Evolutionary conservation across 2,888 invertebrate species (phyloP), one percentile per base, ranked within the genome.

Genomic region (Papilio elwesi): DNA sequence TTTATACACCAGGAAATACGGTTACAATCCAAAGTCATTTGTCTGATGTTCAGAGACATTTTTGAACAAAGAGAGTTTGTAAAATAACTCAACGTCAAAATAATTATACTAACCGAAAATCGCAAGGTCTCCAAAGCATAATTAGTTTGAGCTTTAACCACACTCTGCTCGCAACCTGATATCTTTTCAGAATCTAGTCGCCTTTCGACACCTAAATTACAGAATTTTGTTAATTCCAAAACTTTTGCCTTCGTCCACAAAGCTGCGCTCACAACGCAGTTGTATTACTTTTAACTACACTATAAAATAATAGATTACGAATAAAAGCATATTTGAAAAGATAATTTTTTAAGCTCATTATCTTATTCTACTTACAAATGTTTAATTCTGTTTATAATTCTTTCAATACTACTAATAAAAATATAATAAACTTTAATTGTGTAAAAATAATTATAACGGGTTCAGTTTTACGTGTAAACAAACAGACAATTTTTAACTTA

Each of bases 191-290:
- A 26, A 57, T 38, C 65, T 36, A 49, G 55, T 57, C 65, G 13
- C 48, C 51, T 59, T 65, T 67, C 66, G 9, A 67, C 67, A 67
- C 68, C 47, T 63, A 62, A 67, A 67, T 68, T 68, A 63, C 26
- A 62, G 71, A 67, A 63, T 72, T 72, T 72, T 68, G 71, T 72
- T 72, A 72, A 72, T 72, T 68, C 53, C 47, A 26, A 72, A 72
- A 57, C 57, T 62, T 72, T 72, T 72, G 52, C 71, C 62, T 68
- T 67, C 53, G 62, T 62, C 12, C 11, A 15, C 51, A 62, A 67
- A 47, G 67, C 9, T 67, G 26, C 43, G 51, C 26, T 67, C 47
- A 71, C 53, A 57, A 11, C n/a, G 16, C 47, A 16, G 49, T 66
- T n/a, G 15, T 55, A 26, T 11, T 26, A 11, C 16, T 9, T 16